Percentiles rank a stretch among this genome's conserved stretches.
Conservation (phyloP, 2,888 invertebrate species). For the Tridacna gigas region DNA sequence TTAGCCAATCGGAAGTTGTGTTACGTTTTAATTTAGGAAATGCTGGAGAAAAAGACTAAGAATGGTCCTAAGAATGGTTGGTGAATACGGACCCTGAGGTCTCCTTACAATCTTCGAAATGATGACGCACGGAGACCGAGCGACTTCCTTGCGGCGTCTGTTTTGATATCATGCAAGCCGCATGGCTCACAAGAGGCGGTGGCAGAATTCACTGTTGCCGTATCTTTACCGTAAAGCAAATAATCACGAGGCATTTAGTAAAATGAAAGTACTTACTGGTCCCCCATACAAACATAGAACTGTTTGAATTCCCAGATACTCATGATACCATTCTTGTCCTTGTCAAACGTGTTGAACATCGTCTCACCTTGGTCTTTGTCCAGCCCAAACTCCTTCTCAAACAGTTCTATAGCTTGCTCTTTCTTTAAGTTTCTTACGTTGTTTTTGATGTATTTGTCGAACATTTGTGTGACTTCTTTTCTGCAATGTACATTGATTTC, state of each 20-base stretch:
- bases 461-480: conserved; percentile 80
- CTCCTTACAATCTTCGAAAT: too few species aligned
- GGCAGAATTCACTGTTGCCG: too few species aligned
- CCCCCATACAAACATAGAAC: conserved; percentile 80
- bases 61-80: too few species aligned
- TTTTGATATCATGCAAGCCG: too few species aligned
- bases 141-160: too few species aligned
- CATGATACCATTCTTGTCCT: conserved; percentile 82
- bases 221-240: too few species aligned
- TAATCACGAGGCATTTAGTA: neutral
- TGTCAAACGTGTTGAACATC: conserved; percentile 83
- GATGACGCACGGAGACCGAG: too few species aligned
- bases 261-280: conserved; percentile 72
- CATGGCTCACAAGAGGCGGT: too few species aligned
- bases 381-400: conserved; percentile 79
- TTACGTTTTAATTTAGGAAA: too few species aligned
- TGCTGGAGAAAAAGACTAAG: too few species aligned
- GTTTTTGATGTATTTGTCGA: conserved; percentile 81
- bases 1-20: too few species aligned
- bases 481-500: conserved; percentile 64
- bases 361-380: conserved; percentile 76
- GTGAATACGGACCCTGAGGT: too few species aligned
- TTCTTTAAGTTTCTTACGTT: conserved; percentile 80
- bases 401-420: conserved; percentile 78
- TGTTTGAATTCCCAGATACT: conserved; percentile 84